phyloP scores from a whole-genome alignment of 1,140 invertebrate species.

The Pseudomyrmex dendroicus region DNA sequence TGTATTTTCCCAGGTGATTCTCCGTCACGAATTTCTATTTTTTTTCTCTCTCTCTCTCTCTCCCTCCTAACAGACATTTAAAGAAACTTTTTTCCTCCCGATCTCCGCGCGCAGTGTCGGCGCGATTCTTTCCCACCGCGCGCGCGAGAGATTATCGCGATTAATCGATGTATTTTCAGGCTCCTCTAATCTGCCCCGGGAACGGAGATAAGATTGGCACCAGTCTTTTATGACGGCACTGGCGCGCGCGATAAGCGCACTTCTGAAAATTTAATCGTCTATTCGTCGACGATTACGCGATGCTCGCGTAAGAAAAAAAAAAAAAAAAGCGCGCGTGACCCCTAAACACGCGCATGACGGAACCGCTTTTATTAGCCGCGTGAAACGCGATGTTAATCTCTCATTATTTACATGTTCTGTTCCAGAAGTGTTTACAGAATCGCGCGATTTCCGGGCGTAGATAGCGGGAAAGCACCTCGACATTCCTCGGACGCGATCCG shows the following conservation, averaged over 20 bases:
- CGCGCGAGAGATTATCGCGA: not conserved
- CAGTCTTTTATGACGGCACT: slow-evolving; percentile 32
- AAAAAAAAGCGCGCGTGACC: not conserved
- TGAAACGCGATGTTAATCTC: not conserved
- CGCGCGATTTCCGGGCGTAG: not conserved
- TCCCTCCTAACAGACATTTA: too few species aligned
- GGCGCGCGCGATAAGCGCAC: slow-evolving; percentile 27
- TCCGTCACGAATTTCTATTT: not conserved
- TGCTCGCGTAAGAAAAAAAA: not conserved
- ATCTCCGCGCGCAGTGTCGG: too few species aligned
- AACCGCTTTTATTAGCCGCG: not conserved
- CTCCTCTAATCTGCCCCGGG: slow-evolving; percentile 28
- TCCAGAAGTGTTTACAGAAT: not conserved
- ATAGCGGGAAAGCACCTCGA: too few species aligned
- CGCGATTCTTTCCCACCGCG: too few species aligned
- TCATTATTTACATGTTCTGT: not conserved
- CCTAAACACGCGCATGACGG: slow-evolving; percentile 3
- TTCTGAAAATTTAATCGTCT: slow-evolving; percentile 44
- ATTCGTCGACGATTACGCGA: slow-evolving; percentile 23
- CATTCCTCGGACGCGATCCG: too few species aligned
- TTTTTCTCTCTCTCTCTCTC: too few species aligned
- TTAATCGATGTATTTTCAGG: slow-evolving; percentile 56
- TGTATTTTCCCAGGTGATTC: slow-evolving; percentile 55
- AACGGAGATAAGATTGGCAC: slow-evolving; percentile 58
- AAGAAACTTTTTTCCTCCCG: too few species aligned